Base-by-base conservation (phyloP, 2,797 vertebrate genomes). In the Erithacus rubecula region DNA sequence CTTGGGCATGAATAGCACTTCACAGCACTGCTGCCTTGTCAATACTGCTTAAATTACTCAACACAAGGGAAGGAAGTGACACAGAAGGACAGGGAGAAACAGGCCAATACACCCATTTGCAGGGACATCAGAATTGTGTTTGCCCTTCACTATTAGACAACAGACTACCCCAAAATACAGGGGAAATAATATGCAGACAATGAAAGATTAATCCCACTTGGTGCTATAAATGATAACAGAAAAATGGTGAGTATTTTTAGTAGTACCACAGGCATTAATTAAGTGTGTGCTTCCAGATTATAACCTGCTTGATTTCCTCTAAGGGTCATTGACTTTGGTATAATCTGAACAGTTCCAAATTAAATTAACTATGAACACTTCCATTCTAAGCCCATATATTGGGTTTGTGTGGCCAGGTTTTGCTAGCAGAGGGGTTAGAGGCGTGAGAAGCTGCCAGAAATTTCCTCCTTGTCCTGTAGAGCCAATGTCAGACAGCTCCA, bases 1-100 rank as follows among this genome's bases (percentile, higher is more conserved):
- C 37, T 81, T 75, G 63, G 62, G 55, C 36, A 76, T 72, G 85
- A 94, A 62, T 78, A 90, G 52, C 83, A 90, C n/a, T 86, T 89
- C 18, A 44, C 4, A 91, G 53, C 12, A 5, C 51, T 51, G 20
- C 39, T 83, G 27, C 55, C 62, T 81, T 83, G 90, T 93, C 87
- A 86, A 30, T 93, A 76, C 14, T 55, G 39, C 10, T 91, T 91
- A 95, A 87, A 93, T 69, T 62, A 79, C 47, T 44, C 58, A 65
- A 3, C 21, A 43, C 24, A 62, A 56, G 53, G 39, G 36, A 88
- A 81, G 21, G 51, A 83, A 83, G 37, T 47, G n/a, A 47, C 87
- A 81, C 23, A 65, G 53, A 19, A 93, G 26, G 43, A 59, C 23
- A 63, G 51, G 43, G 34, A 18, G 79, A 78, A 71, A 58, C n/a